These are phyloP conservation scores for Tychaedon coryphoeus DNA, from an alignment of 2,113 vertebrate genomes.

Conservation along the genomic window DNA sequence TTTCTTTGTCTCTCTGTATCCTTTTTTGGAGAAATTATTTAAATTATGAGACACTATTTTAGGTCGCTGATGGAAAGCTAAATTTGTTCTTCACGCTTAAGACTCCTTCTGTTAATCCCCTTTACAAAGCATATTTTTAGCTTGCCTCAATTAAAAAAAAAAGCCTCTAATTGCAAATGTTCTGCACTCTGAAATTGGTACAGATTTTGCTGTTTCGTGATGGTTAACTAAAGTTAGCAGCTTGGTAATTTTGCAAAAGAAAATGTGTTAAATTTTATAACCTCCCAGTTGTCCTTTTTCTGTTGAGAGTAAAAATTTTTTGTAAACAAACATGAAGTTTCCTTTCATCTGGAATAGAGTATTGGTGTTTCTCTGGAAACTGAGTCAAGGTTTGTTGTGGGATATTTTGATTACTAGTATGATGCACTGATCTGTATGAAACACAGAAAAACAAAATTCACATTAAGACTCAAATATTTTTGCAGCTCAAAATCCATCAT, in stretches of 20 bases:
- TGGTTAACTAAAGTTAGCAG: background rate
- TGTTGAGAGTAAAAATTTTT: background rate
- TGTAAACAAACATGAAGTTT: background rate
- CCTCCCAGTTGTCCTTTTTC: background rate
- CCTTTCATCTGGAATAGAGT: background rate
- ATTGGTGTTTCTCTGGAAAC: background rate
- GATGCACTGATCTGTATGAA: background rate
- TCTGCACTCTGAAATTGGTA: background rate
- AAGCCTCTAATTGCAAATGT: background rate
- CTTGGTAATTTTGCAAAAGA: background rate
- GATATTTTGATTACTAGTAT: background rate
- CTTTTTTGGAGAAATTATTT: background rate
- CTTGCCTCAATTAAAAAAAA: background rate
- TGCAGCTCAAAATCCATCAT: background rate
- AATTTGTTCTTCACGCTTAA: background rate
- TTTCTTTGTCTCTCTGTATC: background rate
- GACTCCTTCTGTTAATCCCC: background rate
- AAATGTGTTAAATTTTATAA: background rate
- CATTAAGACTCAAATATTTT: background rate
- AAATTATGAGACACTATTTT: slow-evolving; percentile 6
- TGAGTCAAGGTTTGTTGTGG: background rate
- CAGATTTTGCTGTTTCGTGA: background rate
- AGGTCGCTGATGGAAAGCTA: background rate
- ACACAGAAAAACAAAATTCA: background rate
- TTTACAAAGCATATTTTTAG: background rate